A percentile compares a stretch with the other conserved stretches of the same genome.
phyloP scores from a whole-genome alignment of 2,888 invertebrate species.

The Pseudococcus longispinus region DNA sequence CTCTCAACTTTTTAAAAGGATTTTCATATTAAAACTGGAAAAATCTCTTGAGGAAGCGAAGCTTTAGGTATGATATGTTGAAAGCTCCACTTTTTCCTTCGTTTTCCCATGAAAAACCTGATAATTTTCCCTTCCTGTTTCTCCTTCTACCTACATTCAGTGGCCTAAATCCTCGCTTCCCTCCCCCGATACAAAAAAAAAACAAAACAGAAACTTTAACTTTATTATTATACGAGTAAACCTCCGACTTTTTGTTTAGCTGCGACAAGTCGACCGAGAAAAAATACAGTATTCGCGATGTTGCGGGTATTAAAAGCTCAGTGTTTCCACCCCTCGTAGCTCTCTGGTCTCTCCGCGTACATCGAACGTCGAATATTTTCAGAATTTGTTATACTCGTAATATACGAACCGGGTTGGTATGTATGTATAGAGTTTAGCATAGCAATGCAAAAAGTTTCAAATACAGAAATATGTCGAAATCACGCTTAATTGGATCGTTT shows the following conservation, averaged over 20 bases:
- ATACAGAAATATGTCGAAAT: slow-evolving; percentile 38
- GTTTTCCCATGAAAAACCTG: not conserved
- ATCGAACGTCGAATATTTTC: not conserved
- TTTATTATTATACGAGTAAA: not conserved
- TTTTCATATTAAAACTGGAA: not conserved
- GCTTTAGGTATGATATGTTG: not conserved
- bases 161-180: not conserved
- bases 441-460: slow-evolving; percentile 37
- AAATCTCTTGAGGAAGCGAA: not conserved
- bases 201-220: not conserved
- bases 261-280: not conserved
- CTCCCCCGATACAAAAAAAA: not conserved
- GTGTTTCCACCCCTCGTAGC: not conserved
- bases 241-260: not conserved
- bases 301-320: not conserved
- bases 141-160: not conserved
- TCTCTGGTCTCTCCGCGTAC: not conserved
- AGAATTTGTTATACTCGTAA: not conserved
- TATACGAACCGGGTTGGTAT: not conserved
- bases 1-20: not conserved
- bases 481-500: slow-evolving; percentile 44
- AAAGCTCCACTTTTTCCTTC: not conserved
- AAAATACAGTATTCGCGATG: not conserved
- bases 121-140: not conserved
- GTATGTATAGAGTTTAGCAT: slow-evolving; percentile 8